Evolutionary conservation across 2,888 invertebrate species (phyloP), one percentile per base, ranked within the genome.

Genomic region (Agonopterix heracliana): DNA sequence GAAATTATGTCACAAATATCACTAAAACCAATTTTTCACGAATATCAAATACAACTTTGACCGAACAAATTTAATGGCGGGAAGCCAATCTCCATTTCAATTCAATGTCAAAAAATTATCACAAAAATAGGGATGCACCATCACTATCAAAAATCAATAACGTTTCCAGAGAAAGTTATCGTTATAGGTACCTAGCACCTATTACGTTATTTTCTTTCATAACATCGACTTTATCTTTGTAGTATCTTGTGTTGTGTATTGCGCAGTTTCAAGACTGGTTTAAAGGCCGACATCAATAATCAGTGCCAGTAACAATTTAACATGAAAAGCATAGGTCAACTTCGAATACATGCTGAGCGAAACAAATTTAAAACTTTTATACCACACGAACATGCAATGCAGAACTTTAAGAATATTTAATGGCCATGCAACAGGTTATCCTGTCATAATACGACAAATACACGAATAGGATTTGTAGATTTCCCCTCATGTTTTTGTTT

Each of bases 391-490:
- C 71, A 65, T 65, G 67, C 66, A 74, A 71, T 74, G 68, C 66
- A 65, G 64, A 73, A 76, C 69, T 73, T 79, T 66, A 71, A 60
- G 77, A 78, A 74, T 81, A 67, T 64, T 61, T 80, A 81, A 84
- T 82, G 71, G 69, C 59, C 69, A 73, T 65, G 85, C 87, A 87
- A 87, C 87, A 87, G 87, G 87, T 87, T 82, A 78, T 69, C 71
- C 79, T 69, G 71, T 72, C 76, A 75, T 82, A 84, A 78, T 79
- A 79, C 71, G 56, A 74, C 83, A 82, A 86, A 85, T 79, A 79
- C 82, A 77, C 68, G 81, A 76, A 76, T 78, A 78, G 84, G 75
- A 78, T 81, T 79, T 77, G 64, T 74, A 74, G 74, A 78, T 81
- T 79, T 77, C 66, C 74, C 73, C 71, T 75, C 65, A 66, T 70